phyloP scores from a whole-genome alignment of 1,140 invertebrate genomes.

The Meloidogyne floridensis region DNA sequence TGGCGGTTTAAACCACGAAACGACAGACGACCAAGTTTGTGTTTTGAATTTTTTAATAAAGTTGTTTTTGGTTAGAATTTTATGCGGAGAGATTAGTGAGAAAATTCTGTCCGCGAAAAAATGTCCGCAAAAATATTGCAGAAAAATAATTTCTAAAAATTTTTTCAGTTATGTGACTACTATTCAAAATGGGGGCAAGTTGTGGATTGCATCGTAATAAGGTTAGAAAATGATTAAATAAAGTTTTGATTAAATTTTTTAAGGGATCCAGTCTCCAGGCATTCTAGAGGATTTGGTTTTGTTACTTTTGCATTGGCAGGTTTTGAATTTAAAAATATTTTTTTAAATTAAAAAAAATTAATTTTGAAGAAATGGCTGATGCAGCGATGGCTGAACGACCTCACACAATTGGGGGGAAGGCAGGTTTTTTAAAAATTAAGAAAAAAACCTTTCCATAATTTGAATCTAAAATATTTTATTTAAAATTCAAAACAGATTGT shows the following conservation, averaged over 20 bases:
- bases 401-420: conserved; percentile 75
- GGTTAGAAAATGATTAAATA: conserved; percentile 6
- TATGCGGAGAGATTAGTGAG: not conserved
- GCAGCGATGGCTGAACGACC: conserved; percentile 85
- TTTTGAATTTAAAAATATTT: not conserved
- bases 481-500: conserved; percentile 73
- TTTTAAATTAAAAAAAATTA: not conserved
- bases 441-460: no score
- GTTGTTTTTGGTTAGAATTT: not conserved
- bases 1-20: conserved; percentile 69
- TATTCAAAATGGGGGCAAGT: conserved; percentile 92
- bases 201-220: conserved; percentile 94
- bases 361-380: conserved; percentile 78
- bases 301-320: conserved; percentile 79
- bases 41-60: not conserved
- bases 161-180: conserved; percentile 76
- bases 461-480: not conserved
- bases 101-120: not conserved
- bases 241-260: not conserved
- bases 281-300: conserved; percentile 93
- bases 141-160: not conserved
- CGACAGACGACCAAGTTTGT: conserved; percentile 80
- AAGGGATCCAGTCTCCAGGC: conserved; percentile 88
- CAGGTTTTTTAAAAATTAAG: not conserved
- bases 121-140: not conserved